A percentile compares a stretch with the other conserved stretches of the same genome.
Evolutionary conservation across 2,797 vertebrate species (phyloP).

Genomic region (Delichon dasypus): DNA sequence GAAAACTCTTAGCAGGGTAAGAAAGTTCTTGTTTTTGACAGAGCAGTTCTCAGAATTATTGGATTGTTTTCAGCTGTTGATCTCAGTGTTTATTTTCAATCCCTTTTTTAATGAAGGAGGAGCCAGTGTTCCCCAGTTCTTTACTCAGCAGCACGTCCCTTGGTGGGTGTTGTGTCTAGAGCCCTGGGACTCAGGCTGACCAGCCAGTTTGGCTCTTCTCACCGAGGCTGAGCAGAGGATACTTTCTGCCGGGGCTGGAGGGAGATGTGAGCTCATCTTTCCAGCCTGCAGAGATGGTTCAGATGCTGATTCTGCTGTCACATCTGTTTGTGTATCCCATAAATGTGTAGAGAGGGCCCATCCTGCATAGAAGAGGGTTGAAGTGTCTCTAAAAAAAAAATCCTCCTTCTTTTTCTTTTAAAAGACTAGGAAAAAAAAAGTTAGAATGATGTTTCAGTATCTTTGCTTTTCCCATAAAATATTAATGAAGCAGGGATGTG

Average conservation of each 20-base stretch:
- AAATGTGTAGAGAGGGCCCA: not conserved
- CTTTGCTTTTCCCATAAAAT: constrained; percentile 5
- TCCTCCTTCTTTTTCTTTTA: not conserved
- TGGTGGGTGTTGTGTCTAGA: not conserved
- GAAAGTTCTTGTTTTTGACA: not conserved
- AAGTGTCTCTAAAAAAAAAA: not conserved
- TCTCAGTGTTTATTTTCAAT: constrained; percentile 35
- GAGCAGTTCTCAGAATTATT: not conserved
- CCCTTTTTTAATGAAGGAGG: not conserved
- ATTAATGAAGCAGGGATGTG: not conserved
- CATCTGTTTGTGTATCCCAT: not conserved
- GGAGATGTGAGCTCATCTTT: not conserved
- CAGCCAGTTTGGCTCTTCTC: not conserved
- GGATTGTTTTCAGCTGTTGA: not conserved
- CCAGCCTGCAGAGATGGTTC: not conserved
- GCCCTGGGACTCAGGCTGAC: not conserved
- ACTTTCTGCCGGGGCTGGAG: not conserved
- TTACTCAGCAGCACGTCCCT: not conserved
- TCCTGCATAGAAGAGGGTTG: not conserved
- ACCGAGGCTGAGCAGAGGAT: not conserved
- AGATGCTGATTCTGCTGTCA: not conserved
- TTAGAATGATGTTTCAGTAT: not conserved
- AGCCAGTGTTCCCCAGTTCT: not conserved
- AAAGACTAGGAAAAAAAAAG: not conserved
- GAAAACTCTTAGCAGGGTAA: not conserved